Evolutionary conservation across 2,113 vertebrate genomes (phyloP), one percentile per base, ranked within the genome.

Genomic region (Desmodus rotundus): DNA sequence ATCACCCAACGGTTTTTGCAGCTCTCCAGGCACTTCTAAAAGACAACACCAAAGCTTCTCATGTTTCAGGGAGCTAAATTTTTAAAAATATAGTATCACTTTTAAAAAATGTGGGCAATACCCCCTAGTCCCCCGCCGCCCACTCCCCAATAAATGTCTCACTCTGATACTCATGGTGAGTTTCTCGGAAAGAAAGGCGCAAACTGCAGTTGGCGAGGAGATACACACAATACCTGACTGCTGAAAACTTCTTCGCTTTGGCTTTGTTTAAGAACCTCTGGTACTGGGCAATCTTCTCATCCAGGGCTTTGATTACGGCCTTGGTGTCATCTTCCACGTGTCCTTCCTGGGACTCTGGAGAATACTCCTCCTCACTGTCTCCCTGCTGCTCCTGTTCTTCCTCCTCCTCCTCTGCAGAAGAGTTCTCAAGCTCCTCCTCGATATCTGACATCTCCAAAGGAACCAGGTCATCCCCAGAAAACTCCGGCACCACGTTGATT

Each of bases 261-360:
- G 99, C 99, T 95, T 99, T 99, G 93, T 99, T 99, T 98, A 99
- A 97, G 98, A 99, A 99, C 85, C 99, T 99, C 96, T 99, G 99
- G 92, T 99, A 99, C 97, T 99, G 99, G 26, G 99, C 98, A 10
- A 99, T 99, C 98, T 99, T 99, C 50, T 99, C 99, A 24, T 99
- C 99, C 97, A 99, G 98, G 83, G 98, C 99, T 63, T 98, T 98
- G 86, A 99, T 98, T 47, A 98, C 97, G 15, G 98, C 96, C 56
- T 98, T 98, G 28, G 99, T 96, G 96, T 97, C 98, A 56, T 95
- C 97, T 80, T 5, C 98, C 95, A 45, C 41, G 13, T 33, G 91
- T 5, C 96, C 93, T 14, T 94, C 97, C 94, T 89, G 87, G 36
- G 95, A 36, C 67, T 89, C 84, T 33, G 58, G 9, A 1, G 63